Evolutionary conservation across 2,113 vertebrate species (phyloP).

Genomic region (Sciurus niger): DNA sequence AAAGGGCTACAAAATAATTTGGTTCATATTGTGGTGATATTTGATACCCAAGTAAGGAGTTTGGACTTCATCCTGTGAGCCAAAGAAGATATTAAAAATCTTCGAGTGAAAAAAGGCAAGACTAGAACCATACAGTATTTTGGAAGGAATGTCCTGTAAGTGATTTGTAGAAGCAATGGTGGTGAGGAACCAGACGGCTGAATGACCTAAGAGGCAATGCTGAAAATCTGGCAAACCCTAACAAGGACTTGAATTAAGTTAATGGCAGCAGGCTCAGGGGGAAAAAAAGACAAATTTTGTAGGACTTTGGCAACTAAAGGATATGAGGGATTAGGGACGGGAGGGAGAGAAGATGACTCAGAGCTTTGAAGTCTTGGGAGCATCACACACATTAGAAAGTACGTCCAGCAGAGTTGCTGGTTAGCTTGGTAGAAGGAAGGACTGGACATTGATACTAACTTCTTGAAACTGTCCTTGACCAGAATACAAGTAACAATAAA

Average conservation of each 20-base stretch:
- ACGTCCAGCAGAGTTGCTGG: neutral
- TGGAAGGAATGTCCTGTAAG: neutral
- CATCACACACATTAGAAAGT: neutral
- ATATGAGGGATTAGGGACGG: neutral
- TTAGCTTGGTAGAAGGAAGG: neutral
- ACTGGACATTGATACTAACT: neutral
- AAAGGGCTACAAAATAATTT: neutral
- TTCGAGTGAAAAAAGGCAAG: neutral
- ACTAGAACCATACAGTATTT: neutral
- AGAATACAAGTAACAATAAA: neutral
- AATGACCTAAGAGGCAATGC: neutral
- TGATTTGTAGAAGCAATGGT: conserved; percentile 56
- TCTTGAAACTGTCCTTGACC: neutral
- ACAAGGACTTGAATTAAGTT: conserved; percentile 19
- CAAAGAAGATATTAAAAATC: conserved; percentile 29
- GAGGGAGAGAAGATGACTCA: neutral
- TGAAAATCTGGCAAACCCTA: conserved; percentile 19
- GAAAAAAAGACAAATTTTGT: neutral
- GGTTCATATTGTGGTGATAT: neutral
- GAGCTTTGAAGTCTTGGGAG: conserved; percentile 44
- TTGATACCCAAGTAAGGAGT: conserved; percentile 41
- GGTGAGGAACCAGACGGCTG: neutral
- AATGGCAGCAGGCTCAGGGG: neutral
- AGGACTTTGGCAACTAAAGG: conserved; percentile 57
- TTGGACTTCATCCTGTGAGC: neutral